Conservation (phyloP, 1,140 invertebrate species). For the Palaemon carinicauda region DNA sequence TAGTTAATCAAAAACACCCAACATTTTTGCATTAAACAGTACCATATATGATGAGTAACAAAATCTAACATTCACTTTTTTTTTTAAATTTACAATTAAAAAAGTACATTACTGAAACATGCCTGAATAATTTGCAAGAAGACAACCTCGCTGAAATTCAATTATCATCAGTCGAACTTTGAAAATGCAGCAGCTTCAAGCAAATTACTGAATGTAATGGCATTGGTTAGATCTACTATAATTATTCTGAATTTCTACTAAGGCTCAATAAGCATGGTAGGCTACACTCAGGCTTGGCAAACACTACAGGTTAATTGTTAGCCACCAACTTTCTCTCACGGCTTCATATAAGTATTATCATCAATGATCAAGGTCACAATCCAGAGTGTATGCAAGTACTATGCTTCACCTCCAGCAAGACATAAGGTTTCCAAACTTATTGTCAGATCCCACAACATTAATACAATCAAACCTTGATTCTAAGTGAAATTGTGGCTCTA, state of each 20-base stretch:
- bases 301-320: constrained; percentile 40
- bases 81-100: neutral
- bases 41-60: too few relatives aligned
- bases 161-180: too few relatives aligned
- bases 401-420: too few relatives aligned
- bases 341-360: constrained; percentile 12
- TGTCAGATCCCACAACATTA: too few relatives aligned
- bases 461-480: too few relatives aligned
- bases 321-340: neutral
- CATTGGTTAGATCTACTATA: constrained; percentile 6
- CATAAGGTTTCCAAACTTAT: too few relatives aligned
- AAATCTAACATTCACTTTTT: neutral
- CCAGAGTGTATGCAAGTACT: constrained; percentile 25
- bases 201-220: neutral
- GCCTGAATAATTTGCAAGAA: neutral
- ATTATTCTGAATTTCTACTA: constrained; percentile 14
- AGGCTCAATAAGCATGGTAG: constrained; percentile 22
- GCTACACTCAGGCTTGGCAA: constrained; percentile 51
- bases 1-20: constrained; percentile 2
- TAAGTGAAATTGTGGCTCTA: too few relatives aligned
- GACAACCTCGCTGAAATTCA: too few relatives aligned
- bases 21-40: constrained; percentile 12
- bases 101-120: neutral
- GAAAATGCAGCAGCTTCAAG: too few relatives aligned
- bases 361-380: neutral